Percentiles rank a stretch among this genome's conserved stretches.
Evolutionary conservation across 2,113 vertebrate genomes (phyloP).

Genomic region (Megaceryle torquata): DNA sequence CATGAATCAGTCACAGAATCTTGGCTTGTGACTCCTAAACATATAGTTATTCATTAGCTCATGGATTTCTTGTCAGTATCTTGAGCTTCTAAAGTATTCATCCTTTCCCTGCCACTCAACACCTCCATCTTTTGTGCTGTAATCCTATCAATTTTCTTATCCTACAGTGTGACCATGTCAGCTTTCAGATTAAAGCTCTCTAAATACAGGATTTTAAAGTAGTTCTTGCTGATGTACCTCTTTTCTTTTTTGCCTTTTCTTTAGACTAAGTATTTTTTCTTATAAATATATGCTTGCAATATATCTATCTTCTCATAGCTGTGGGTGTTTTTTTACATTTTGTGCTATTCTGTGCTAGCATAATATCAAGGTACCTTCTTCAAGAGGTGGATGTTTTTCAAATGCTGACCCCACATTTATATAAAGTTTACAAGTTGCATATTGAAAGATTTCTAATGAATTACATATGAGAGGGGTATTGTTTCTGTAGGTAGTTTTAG

Average conservation of each 20-base stretch:
- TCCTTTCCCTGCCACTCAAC: neutral
- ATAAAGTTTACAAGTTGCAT: neutral
- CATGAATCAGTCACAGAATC: neutral
- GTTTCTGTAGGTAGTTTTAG: neutral
- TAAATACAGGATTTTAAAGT: neutral
- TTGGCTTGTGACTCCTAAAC: neutral
- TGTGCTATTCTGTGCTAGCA: neutral
- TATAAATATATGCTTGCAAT: neutral
- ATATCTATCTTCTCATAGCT: neutral
- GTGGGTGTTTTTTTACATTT: neutral
- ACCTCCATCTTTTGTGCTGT: neutral
- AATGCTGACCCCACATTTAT: neutral
- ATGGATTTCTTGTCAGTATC: conserved; percentile 42
- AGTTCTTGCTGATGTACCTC: neutral
- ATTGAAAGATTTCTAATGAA: neutral
- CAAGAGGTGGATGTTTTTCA: neutral
- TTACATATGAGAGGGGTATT: neutral
- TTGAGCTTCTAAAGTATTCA: conserved; percentile 10
- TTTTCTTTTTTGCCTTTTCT: neutral
- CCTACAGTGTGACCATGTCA: neutral
- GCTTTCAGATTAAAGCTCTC: conserved; percentile 19
- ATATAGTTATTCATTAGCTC: conserved; percentile 17
- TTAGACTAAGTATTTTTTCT: neutral
- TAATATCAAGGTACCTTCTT: neutral
- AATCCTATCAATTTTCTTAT: conserved; percentile 42